Conservation (phyloP, 2,888 invertebrate genomes). For the Tenthredo notha region DNA sequence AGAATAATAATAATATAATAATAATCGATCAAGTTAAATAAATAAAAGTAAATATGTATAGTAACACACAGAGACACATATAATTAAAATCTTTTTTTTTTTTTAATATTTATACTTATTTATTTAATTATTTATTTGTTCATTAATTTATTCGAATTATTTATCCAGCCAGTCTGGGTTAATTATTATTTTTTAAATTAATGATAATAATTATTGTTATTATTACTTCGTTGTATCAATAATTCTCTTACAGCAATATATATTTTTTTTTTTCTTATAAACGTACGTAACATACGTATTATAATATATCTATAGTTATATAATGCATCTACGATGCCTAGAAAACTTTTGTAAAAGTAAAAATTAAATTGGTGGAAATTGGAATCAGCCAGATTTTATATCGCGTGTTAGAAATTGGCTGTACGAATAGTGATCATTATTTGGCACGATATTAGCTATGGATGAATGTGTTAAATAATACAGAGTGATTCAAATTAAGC, state of each 20-base stretch:
- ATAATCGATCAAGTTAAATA: neutral
- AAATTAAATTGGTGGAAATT: neutral
- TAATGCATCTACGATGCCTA: neutral
- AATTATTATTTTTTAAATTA: neutral
- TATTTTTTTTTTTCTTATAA: too few relatives aligned
- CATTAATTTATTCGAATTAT: neutral
- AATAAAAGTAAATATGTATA: neutral
- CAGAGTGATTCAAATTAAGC: too few relatives aligned
- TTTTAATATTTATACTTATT: neutral
- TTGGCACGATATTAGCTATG: too few relatives aligned
- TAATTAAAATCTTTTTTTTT: neutral
- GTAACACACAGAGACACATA: neutral
- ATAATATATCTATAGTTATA: neutral
- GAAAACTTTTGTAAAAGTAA: conserved; percentile 14
- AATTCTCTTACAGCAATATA: too few relatives aligned
- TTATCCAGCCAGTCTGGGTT: neutral
- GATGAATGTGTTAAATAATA: too few relatives aligned
- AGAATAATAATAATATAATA: neutral
- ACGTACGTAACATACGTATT: too few relatives aligned
- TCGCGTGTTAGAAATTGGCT: conserved; percentile 10
- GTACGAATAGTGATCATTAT: neutral
- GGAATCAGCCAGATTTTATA: neutral
- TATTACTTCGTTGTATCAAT: neutral
- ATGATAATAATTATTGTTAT: neutral
- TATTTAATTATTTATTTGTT: neutral